phyloP scores from a whole-genome alignment of 2,797 vertebrate species.

The Phalloptychus januarius region DNA sequence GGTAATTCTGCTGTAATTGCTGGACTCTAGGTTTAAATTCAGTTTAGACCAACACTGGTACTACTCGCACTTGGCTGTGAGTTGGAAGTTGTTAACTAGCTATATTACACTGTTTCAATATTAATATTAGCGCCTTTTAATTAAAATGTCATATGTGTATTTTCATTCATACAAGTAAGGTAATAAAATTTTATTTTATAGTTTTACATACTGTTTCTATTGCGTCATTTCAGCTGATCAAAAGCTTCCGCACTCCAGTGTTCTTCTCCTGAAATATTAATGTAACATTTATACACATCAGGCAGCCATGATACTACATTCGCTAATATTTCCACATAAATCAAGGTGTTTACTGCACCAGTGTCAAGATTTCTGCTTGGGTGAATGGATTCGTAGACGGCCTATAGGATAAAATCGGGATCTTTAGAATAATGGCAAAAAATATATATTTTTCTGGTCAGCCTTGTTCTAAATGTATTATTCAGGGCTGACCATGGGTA shows the following conservation, averaged over 20 bases:
- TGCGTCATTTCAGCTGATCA: background rate
- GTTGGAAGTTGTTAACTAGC: background rate
- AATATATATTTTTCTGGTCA: background rate
- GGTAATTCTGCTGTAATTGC: background rate
- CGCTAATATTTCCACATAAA: background rate
- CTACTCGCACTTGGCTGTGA: background rate
- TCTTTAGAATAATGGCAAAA: background rate
- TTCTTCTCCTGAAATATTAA: background rate
- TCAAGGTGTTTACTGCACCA: background rate
- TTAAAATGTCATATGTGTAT: background rate
- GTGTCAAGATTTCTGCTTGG: background rate
- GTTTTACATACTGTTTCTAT: background rate
- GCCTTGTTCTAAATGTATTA: background rate
- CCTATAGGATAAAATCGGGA: background rate
- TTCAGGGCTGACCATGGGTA: background rate
- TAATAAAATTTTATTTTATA: background rate
- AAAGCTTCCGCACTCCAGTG: background rate
- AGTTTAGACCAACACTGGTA: background rate
- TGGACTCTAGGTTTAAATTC: background rate
- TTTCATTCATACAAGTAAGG: background rate
- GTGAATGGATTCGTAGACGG: background rate
- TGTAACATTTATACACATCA: background rate
- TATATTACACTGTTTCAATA: background rate
- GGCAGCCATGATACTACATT: background rate
- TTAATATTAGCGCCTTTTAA: background rate